Evolutionary conservation across 2,888 invertebrate species (phyloP), one percentile per base, ranked within the genome.

Genomic region (Andrena bucephala): DNA sequence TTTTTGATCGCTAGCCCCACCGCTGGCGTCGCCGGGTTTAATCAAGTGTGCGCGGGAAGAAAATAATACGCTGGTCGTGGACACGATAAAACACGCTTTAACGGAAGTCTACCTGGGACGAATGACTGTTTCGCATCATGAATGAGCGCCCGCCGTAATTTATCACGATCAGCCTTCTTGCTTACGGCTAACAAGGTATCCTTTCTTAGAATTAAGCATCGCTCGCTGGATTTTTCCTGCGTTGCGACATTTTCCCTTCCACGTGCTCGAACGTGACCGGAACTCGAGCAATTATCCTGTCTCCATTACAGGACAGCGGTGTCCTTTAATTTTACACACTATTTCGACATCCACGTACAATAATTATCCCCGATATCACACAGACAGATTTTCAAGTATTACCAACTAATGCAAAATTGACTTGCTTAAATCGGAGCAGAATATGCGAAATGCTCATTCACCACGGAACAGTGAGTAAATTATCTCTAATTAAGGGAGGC

Each of bases 1-100:
- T 85, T 85, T 85, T 85, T 85, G 84, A 84, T 80, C 84, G 81
- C 85, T 7, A 60, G 13, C 78, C 83, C 80, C 80, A 54, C 79
- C 62, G 60, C 31, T 48, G 50, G 50, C 4, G 50, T 36, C 62
- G 42, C n/a, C 57, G 75, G 50, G 82, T 82, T 77, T 77, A 81
- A 81, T 83, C 77, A 81, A 81, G 77, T 73, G 77, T 36, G 54
- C 77, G 74, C 59, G 70, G 68, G 70, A 74, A 74, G 60, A 81
- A 81, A 83, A 83, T 82, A 75, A 82, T 62, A 67, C 63, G 68
- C 20, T 42, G 42, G 2, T 33, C 27, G 48, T 36, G 29, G 63
- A n/a, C 4, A 24, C 50, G 65, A 75, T 75, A 68, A 82, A 75
- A 24, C 36, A 48, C 59, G 50, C 54, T 68, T 16, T 59, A 48